Evolutionary conservation across 2,797 vertebrate genomes (phyloP).

Genomic region (Ctenopoma multispine): DNA sequence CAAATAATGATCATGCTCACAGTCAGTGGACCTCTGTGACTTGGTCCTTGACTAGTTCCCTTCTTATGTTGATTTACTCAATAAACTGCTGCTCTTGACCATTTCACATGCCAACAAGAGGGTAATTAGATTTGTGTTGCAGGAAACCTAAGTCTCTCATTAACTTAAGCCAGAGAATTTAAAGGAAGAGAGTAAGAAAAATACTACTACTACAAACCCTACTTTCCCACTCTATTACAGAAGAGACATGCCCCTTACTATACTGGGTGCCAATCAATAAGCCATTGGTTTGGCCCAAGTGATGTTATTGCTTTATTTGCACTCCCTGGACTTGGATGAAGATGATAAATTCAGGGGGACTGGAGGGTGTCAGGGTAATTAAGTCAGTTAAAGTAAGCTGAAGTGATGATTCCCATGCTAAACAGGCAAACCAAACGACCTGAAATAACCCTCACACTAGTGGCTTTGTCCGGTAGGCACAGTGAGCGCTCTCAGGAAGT

Average conservation of each 20-base stretch:
- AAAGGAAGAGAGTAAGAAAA: slow-evolving; percentile 56
- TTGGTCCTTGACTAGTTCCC: slow-evolving; percentile 77
- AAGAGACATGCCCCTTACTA: slow-evolving; percentile 63
- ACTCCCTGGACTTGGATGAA: slow-evolving; percentile 73
- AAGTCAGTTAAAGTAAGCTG: slow-evolving; percentile 79
- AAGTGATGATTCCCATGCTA: slow-evolving; percentile 78
- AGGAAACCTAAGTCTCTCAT: slow-evolving; percentile 81
- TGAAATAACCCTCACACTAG: slow-evolving; percentile 79
- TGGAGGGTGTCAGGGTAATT: slow-evolving; percentile 81
- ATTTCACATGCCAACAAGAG: slow-evolving; percentile 71
- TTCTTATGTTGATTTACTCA: slow-evolving; percentile 76
- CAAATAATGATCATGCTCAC: slow-evolving; percentile 70
- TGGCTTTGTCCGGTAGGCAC: slow-evolving; percentile 73
- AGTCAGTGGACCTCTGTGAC: slow-evolving; percentile 70
- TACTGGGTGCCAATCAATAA: slow-evolving; percentile 78
- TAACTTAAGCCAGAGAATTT: slow-evolving; percentile 75
- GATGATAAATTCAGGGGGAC: slow-evolving; percentile 82
- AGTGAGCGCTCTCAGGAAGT: slow-evolving; percentile 70
- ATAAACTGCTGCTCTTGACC: slow-evolving; percentile 80
- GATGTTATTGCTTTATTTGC: slow-evolving; percentile 81
- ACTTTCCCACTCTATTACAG: slow-evolving; percentile 71
- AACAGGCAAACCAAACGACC: slow-evolving; percentile 73
- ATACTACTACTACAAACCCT: slow-evolving; percentile 57
- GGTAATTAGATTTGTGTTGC: slow-evolving; percentile 78
- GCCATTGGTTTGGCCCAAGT: slow-evolving; percentile 71